A percentile compares a stretch with the other conserved stretches of the same genome.
phyloP scores from a whole-genome alignment of 2,113 vertebrate genomes.

The Zeus faber region DNA sequence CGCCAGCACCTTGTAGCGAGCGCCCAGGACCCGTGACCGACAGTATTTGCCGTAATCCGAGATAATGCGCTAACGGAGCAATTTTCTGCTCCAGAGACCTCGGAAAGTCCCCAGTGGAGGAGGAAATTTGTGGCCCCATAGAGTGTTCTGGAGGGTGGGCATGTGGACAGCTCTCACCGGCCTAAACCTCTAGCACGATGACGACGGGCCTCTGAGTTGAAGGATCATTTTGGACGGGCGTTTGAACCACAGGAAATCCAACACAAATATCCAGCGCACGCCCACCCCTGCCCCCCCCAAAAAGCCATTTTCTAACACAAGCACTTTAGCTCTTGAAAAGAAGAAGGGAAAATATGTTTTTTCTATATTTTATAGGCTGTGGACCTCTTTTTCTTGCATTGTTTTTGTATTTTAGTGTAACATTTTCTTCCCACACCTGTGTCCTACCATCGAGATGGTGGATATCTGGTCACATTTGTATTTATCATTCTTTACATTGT shows the following conservation, averaged over 20 bases:
- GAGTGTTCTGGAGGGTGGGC: slow-evolving; percentile 73
- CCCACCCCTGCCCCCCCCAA: no score
- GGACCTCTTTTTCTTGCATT: no score
- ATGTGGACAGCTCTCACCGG: slow-evolving; percentile 73
- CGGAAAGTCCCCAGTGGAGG: slow-evolving; percentile 73
- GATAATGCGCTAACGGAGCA: slow-evolving; percentile 80
- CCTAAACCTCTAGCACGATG: slow-evolving; percentile 67
- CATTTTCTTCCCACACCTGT: no score
- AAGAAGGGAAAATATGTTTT: not conserved
- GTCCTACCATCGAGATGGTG: no score
- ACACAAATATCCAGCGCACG: slow-evolving; percentile 51
- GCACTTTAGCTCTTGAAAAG: slow-evolving; percentile 4
- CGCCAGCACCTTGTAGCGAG: slow-evolving; percentile 67
- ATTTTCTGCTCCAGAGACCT: slow-evolving; percentile 80
- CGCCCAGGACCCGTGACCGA: slow-evolving; percentile 72
- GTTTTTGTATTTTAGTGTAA: no score
- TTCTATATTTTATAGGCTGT: not conserved
- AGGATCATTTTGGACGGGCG: slow-evolving; percentile 68
- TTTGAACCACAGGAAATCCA: slow-evolving; percentile 52
- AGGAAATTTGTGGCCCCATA: slow-evolving; percentile 75
- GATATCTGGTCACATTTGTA: no score
- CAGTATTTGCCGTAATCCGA: slow-evolving; percentile 79
- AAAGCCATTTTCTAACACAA: not conserved
- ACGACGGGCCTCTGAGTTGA: slow-evolving; percentile 69
- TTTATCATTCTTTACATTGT: no score